These are phyloP conservation scores for Lucilia cuprina DNA, from an alignment of 1,140 invertebrate species.

Conservation along the genomic window DNA sequence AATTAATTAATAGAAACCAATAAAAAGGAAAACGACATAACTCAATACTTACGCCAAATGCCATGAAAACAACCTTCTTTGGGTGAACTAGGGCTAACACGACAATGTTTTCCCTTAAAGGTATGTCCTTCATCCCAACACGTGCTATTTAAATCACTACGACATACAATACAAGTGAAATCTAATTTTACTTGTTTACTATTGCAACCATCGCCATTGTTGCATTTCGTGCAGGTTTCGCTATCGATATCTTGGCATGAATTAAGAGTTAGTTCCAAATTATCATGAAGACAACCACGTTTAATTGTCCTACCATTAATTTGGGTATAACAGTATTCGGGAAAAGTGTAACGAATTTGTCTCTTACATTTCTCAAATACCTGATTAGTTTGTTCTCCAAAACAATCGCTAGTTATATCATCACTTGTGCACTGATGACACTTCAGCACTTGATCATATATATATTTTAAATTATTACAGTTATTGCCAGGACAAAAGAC, in stretches of 20 bases:
- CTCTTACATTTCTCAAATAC: conserved; percentile 29
- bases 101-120: not conserved
- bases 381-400: not conserved
- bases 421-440: conserved; percentile 35
- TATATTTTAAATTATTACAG: conserved; percentile 44
- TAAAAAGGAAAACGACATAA: not conserved
- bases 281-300: conserved; percentile 41
- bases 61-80: conserved; percentile 44
- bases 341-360: conserved; percentile 37
- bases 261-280: not conserved
- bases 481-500: conserved; percentile 37
- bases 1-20: not conserved
- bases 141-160: conserved; percentile 40
- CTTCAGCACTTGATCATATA: conserved; percentile 19
- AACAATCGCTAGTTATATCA: conserved; percentile 33
- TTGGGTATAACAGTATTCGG: conserved; percentile 38
- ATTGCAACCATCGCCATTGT: conserved; percentile 40
- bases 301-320: not conserved
- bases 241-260: not conserved
- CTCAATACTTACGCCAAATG: conserved; percentile 51
- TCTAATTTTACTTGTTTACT: not conserved
- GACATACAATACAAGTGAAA: conserved; percentile 44
- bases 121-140: conserved; percentile 34
- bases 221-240: conserved; percentile 35
- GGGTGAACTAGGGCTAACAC: not conserved